Evolutionary conservation across 2,113 vertebrate species (phyloP), one percentile per base, ranked within the genome.

Genomic region (Corythaeola cristata): DNA sequence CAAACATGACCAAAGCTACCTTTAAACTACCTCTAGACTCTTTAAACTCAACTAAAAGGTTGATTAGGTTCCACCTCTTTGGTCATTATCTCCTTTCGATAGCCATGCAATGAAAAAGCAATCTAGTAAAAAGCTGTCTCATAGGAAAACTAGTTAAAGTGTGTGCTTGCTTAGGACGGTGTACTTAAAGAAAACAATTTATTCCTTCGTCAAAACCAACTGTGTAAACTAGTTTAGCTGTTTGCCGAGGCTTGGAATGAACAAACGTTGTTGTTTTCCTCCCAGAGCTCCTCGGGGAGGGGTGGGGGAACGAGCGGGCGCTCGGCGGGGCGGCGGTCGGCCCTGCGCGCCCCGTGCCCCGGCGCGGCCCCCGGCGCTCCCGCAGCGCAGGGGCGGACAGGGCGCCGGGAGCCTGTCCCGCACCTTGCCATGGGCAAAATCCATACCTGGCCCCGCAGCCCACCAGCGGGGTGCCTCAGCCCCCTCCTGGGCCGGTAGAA

Each of bases 11-110:
- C 97, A 95, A 97, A 97, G 97, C 96, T 98, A 95, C 97, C 96
- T 97, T 97, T 96, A 98, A 98, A 98, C 96, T 90, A 90, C 94
- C 97, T 97, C 96, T 95, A 97, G 93, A 96, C 97, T 97, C 97
- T 97, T 97, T 98, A 98, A 97, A 98, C 97, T 97, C 95, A 97
- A 97, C 95, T 95, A 96, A 98, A 98, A 98, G 97, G 96, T 97
- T 97, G 98, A 98, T 98, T 98, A 98, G 97, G 92, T 93, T 96
- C 95, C 97, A 98, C 97, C 96, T 97, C 98, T 98, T 97, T 95
- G 96, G 95, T 90, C 91, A 97, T 98, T 98, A 98, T 99, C 98
- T 98, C 90, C 77, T 98, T 98, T 95, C 97, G 98, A 98, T 98
- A 98, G 96, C 95, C 93, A 90, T 81, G 93, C 97, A 97, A 97